phyloP scores from a whole-genome alignment of 2,888 invertebrate species.

The Anarsia innoxiella region DNA sequence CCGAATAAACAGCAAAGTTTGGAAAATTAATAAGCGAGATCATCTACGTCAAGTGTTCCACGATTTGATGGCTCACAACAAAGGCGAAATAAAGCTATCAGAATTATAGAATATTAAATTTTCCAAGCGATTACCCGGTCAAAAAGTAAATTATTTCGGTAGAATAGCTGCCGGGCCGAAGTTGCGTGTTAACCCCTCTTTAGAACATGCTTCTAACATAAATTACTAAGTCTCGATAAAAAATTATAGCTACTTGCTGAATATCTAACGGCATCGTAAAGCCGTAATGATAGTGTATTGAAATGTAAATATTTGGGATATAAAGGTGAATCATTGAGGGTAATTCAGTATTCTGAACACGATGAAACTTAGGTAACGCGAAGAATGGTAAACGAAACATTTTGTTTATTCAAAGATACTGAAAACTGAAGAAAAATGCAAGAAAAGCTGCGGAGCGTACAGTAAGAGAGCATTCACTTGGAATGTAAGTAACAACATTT shows the following conservation, averaged over 20 bases:
- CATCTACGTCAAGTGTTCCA: conserved; percentile 14
- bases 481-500: conserved; percentile 7
- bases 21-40: conserved; percentile 18
- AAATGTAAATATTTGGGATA: conserved; percentile 2
- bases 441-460: conserved; percentile 5
- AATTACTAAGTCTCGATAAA: conserved; percentile 11
- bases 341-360: conserved; percentile 7
- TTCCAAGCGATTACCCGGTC: conserved; percentile 29
- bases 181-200: conserved; percentile 10
- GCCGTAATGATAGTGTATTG: conserved; percentile 6
- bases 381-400: conserved; percentile 2
- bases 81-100: conserved; percentile 29
- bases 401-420: conserved; percentile 1
- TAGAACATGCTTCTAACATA: conserved; percentile 7
- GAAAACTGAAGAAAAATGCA: conserved; percentile 6
- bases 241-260: conserved; percentile 7
- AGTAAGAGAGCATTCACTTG: conserved; percentile 6
- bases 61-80: conserved; percentile 17
- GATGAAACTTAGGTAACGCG: conserved; percentile 3
- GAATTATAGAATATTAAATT: conserved; percentile 36
- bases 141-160: conserved; percentile 37
- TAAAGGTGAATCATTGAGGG: background rate
- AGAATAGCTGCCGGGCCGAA: conserved; percentile 18
- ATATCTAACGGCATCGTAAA: conserved; percentile 8
- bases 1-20: conserved; percentile 7